Evolutionary conservation across 2,888 invertebrate genomes (phyloP).

Genomic region (Venusia cambrica): DNA sequence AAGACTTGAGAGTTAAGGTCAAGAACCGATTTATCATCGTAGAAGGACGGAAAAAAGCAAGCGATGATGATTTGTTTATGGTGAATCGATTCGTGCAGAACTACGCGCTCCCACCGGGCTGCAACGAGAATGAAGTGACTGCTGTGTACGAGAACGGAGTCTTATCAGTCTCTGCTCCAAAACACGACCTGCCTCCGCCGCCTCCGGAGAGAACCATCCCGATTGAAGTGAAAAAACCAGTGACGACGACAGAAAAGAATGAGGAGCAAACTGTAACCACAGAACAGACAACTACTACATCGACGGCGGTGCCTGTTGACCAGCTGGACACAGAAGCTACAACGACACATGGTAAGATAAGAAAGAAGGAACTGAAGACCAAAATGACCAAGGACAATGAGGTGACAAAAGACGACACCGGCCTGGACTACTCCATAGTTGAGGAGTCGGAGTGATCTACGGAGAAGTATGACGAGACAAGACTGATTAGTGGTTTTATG

Average conservation of each 20-base stretch:
- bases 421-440: constrained; percentile 55
- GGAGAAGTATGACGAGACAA: constrained; percentile 39
- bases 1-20: constrained; percentile 64
- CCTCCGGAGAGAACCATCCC: constrained; percentile 64
- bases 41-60: constrained; percentile 60
- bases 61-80: constrained; percentile 51
- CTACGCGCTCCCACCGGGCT: constrained; percentile 61
- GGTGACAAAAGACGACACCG: constrained; percentile 64
- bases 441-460: constrained; percentile 52
- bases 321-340: constrained; percentile 56
- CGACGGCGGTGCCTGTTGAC: constrained; percentile 43
- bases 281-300: constrained; percentile 18
- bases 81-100: constrained; percentile 69
- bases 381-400: constrained; percentile 67
- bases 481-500: constrained; percentile 54
- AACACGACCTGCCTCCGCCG: constrained; percentile 66
- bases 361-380: constrained; percentile 69
- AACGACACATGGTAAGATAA: constrained; percentile 69
- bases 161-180: constrained; percentile 58
- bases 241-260: constrained; percentile 34
- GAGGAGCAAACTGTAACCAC: constrained; percentile 37
- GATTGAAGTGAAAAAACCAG: constrained; percentile 52
- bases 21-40: constrained; percentile 65
- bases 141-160: constrained; percentile 63
- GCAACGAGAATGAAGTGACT: constrained; percentile 62